phyloP scores from a whole-genome alignment of 2,797 vertebrate genomes.

The Silurus aristotelis region DNA sequence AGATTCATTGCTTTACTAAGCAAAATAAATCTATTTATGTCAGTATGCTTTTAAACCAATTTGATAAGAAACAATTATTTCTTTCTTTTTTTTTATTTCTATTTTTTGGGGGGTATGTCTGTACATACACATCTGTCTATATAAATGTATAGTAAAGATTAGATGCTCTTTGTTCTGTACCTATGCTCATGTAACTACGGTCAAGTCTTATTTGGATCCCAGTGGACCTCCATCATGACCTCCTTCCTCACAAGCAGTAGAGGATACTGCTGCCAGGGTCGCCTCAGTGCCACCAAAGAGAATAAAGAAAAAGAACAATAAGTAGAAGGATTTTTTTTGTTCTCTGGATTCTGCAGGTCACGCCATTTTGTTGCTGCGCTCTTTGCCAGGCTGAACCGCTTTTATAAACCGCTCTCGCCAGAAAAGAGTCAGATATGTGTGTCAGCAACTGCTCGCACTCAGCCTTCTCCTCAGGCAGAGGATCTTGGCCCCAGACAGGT shows the following conservation, averaged over 20 bases:
- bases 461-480: conserved; percentile 33
- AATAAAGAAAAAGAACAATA: conserved; percentile 45
- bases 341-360: conserved; percentile 49
- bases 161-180: too few species aligned
- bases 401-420: conserved; percentile 48
- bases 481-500: conserved; percentile 54
- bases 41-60: too few species aligned
- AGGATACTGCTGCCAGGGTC: conserved; percentile 16
- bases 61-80: too few species aligned
- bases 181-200: too few species aligned
- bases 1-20: too few species aligned
- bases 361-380: conserved; percentile 67
- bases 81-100: too few species aligned
- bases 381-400: conserved; percentile 61
- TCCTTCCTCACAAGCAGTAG: not conserved
- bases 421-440: conserved; percentile 57
- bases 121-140: too few species aligned
- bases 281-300: not conserved
- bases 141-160: too few species aligned
- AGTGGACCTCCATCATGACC: not conserved
- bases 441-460: conserved; percentile 46
- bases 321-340: not conserved
- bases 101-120: too few species aligned
- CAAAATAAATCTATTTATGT: too few species aligned
- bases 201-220: not conserved